Percentiles rank a stretch among this genome's conserved stretches.
Evolutionary conservation across 2,113 vertebrate genomes (phyloP).

Genomic region (Mormyrus lacerda): DNA sequence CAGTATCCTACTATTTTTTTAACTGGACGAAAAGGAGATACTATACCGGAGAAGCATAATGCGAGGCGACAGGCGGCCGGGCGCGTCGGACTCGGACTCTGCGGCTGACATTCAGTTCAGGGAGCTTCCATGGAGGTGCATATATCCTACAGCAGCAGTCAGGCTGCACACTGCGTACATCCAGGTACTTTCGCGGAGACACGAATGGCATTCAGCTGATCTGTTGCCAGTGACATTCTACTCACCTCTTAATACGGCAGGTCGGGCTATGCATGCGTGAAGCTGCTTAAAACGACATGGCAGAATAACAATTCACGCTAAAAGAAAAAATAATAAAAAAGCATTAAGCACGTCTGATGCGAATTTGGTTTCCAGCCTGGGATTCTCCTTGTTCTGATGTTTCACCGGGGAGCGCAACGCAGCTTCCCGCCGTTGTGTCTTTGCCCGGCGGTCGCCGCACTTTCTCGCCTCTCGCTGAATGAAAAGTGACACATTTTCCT

Average conservation of each 20-base stretch:
- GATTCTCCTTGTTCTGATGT: background rate
- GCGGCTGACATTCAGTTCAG: background rate
- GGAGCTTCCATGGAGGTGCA: background rate
- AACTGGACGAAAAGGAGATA: background rate
- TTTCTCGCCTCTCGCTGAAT: slow-evolving; percentile 29
- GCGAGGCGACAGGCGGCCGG: background rate
- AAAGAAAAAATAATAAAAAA: background rate
- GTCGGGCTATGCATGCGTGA: slow-evolving; percentile 9
- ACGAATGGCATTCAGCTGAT: background rate
- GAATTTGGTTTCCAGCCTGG: background rate
- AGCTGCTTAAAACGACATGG: background rate
- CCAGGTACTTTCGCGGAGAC: background rate
- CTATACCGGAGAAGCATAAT: background rate
- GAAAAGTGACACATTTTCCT: slow-evolving; percentile 60
- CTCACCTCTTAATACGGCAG: slow-evolving; percentile 20
- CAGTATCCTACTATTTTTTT: background rate
- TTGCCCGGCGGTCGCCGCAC: slow-evolving; percentile 18
- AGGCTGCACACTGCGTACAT: background rate
- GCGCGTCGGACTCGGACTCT: background rate
- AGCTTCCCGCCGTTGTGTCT: slow-evolving; percentile 29
- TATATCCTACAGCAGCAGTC: background rate
- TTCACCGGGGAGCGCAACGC: background rate
- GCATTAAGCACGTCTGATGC: background rate
- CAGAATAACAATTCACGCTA: background rate
- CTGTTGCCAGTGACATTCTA: background rate